phyloP scores from a whole-genome alignment of 2,113 vertebrate genomes.

The Onychostruthus taczanowskii region DNA sequence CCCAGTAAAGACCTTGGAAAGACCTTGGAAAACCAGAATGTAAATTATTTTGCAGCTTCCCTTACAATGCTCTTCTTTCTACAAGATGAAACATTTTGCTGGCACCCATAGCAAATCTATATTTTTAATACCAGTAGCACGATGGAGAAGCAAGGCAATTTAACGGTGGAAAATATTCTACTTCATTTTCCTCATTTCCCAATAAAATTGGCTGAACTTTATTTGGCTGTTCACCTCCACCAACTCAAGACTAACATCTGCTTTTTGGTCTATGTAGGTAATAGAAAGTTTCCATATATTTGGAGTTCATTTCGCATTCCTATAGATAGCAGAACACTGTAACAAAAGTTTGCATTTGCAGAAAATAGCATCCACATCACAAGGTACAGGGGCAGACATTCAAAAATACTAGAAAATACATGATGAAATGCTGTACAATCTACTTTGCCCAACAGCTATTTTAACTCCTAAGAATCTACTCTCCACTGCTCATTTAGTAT shows the following conservation, averaged over 20 bases:
- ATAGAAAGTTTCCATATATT: slow-evolving; percentile 51
- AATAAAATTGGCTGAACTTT: slow-evolving; percentile 61
- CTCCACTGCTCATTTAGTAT: not conserved
- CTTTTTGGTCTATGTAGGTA: slow-evolving; percentile 30
- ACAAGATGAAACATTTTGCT: not conserved
- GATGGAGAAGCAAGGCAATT: slow-evolving; percentile 25
- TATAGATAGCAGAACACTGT: not conserved
- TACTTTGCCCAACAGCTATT: not conserved
- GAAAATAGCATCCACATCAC: not conserved
- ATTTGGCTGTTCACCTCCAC: slow-evolving; percentile 49
- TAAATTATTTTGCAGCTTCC: slow-evolving; percentile 29
- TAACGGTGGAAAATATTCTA: slow-evolving; percentile 44
- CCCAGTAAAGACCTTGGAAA: not conserved
- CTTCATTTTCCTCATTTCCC: slow-evolving; percentile 56
- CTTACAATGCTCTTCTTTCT: slow-evolving; percentile 1
- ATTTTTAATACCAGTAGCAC: slow-evolving; percentile 37
- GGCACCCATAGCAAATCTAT: slow-evolving; percentile 4
- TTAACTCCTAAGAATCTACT: not conserved
- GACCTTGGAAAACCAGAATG: not conserved
- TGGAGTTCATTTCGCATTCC: not conserved
- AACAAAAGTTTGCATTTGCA: not conserved
- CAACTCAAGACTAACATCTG: slow-evolving; percentile 54
- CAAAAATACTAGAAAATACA: not conserved
- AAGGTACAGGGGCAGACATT: not conserved
- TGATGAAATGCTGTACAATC: not conserved